Evolutionary conservation across 2,888 invertebrate species (phyloP), one percentile per base, ranked within the genome.

Genomic region (Ormyrus thymus): DNA sequence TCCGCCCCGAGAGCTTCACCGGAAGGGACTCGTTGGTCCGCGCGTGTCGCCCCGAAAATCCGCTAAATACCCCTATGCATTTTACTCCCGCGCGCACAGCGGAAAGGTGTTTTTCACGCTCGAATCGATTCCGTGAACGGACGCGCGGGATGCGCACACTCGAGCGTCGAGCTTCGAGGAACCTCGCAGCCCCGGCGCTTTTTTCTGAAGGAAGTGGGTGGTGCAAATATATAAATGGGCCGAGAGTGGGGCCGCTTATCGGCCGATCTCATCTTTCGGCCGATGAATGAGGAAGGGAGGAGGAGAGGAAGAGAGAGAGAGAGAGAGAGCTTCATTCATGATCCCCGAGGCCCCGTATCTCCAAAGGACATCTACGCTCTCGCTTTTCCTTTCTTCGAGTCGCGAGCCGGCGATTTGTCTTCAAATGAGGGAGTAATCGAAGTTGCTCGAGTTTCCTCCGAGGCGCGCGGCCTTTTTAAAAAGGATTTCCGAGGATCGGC

Each of bases 311-410:
- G 29, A 70, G 46, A 68, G 48, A 8, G 70, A 65, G 59, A n/a
- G 55, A 73, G 46, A 29, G 61, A 65, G 85, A 84, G 86, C 85
- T 87, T 87, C 87, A 87, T 87, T 87, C 86, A 87, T 83, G 83
- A 81, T 81, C 72, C 61, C 50, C 66, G 29, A 65, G 66, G 69
- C 56, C 56, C 70, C 82, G 83, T 84, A 84, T 85, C 84, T 84
- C 81, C 70, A 81, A 78, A 85, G 83, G 85, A 86, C 85, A 86
- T 87, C 85, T 58, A 29, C 29, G 3, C 74, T 65, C 70, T 48
- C 59, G 53, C 15, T 8, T 62, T 53, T 69, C 50, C 48, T 45
- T 55, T 68, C 43, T 9, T 64, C 46, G 15, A 6, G 62, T 45
- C 62, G 55, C 56, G 69, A 56, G 65, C 7, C 58, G 81, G 68